phyloP scores from a whole-genome alignment of 2,888 invertebrate genomes.

The Phaonia tiefii region DNA sequence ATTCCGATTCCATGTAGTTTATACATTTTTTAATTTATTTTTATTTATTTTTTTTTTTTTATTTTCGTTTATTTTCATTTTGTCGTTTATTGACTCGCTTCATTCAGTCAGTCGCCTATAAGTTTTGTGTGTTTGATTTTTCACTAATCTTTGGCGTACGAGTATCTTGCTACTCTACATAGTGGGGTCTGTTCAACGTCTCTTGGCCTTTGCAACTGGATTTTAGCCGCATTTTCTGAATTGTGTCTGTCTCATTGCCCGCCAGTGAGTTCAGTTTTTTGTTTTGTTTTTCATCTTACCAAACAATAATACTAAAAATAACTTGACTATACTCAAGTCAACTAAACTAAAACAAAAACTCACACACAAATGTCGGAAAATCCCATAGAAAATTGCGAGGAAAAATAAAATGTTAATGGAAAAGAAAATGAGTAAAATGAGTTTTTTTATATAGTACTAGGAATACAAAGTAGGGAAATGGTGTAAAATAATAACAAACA shows the following conservation, averaged over 20 bases:
- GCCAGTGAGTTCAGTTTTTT: too few species aligned
- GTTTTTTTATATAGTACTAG: not conserved
- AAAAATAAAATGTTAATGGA: slow-evolving; percentile 7
- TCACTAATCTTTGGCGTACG: too few species aligned
- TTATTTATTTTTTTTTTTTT: not conserved
- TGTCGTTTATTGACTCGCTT: slow-evolving; percentile 46
- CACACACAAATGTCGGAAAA: too few species aligned
- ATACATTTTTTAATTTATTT: too few species aligned
- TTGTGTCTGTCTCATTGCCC: not conserved
- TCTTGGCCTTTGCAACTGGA: slow-evolving; percentile 56
- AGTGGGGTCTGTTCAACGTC: slow-evolving; percentile 27
- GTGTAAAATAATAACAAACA: too few species aligned
- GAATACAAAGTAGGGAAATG: not conserved
- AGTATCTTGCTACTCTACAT: slow-evolving; percentile 13
- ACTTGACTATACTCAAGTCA: not conserved
- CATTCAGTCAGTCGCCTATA: too few species aligned
- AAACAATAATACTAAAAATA: slow-evolving; percentile 55
- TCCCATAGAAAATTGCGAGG: too few species aligned
- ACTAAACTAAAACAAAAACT: too few species aligned
- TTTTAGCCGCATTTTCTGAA: slow-evolving; percentile 48
- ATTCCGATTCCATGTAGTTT: too few species aligned
- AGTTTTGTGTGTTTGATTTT: too few species aligned
- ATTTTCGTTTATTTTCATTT: slow-evolving; percentile 1
- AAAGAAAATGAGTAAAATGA: not conserved
- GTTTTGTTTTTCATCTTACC: slow-evolving; percentile 28